Evolutionary conservation across 1,140 invertebrate species (phyloP), one percentile per base, ranked within the genome.

Genomic region (Drosophila varians): DNA sequence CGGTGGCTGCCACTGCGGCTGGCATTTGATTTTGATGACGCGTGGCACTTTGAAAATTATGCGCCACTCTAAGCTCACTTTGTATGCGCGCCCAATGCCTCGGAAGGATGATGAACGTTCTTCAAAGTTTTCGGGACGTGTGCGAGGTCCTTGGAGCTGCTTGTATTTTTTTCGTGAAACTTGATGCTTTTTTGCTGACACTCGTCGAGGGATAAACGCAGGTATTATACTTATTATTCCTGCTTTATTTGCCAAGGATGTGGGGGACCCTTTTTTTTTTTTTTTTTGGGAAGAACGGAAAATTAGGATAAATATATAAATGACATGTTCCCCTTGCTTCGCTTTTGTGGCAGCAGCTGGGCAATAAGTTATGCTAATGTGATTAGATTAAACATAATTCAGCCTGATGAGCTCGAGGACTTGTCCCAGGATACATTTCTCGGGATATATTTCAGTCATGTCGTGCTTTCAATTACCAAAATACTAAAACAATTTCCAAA

Each of bases 41-140:
- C 82, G 77, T 80, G 80, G 82, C 80, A 86, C 80, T 87, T 86
- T 86, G 68, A 86, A 84, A 84, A 86, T 84, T 84, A 84, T 84
- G 80, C 80, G 80, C 72, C 55, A 76, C 79, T 86, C 76, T 72
- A 65, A 75, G 78, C 76, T 80, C 51, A 84, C 80, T 84, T 86
- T 84, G 80, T 84, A 84, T 84, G 79, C 79, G 79, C 79, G 79
- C 53, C 55, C 76, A 69, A 80, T 73, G 79, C 62, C 43, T 69
- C 28, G 42, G 51, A 62, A 71, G 75, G 56, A 84, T 84, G 80
- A 84, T 68, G 66, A 76, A 84, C 66, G 56, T 48, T 52, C 51
- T 38, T 47, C 51, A 34, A 53, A 58, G 65, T 68, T 73, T n/a
- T 31, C 21, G 14, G 61, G 42, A 62, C 62, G 68, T 77, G 31